These are phyloP conservation scores for Calyptomena viridis DNA, from an alignment of 2,113 vertebrate genomes.

Conservation along the genomic window DNA sequence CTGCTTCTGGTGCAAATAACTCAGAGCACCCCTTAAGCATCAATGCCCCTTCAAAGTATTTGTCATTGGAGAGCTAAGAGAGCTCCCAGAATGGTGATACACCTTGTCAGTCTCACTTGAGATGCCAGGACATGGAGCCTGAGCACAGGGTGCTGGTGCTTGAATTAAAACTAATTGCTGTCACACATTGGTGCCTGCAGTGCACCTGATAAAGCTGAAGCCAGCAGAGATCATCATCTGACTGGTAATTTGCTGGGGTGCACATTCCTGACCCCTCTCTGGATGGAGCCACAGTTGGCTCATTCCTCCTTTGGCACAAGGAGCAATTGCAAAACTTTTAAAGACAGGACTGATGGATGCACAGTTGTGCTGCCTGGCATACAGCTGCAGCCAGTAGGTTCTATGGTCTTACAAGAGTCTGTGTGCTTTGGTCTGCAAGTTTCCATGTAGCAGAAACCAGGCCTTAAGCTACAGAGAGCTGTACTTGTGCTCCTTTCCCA, in stretches of 20 bases:
- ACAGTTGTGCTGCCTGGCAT: background rate
- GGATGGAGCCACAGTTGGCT: background rate
- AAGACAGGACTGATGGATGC: background rate
- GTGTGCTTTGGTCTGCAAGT: background rate
- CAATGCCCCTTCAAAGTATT: background rate
- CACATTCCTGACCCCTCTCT: background rate
- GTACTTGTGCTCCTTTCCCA: background rate
- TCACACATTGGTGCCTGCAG: background rate
- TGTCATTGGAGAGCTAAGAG: background rate
- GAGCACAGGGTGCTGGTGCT: background rate
- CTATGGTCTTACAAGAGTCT: background rate
- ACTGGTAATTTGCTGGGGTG: background rate
- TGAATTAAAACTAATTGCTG: slow-evolving; percentile 13
- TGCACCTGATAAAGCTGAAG: background rate
- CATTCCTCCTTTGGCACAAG: background rate
- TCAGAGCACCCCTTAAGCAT: background rate
- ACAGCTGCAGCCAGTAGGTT: background rate
- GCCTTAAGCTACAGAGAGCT: background rate
- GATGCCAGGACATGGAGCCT: background rate
- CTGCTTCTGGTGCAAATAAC: background rate
- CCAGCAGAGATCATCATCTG: background rate
- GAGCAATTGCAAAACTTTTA: background rate
- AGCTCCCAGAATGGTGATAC: background rate
- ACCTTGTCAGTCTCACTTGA: slow-evolving; percentile 34
- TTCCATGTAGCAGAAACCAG: background rate